Base-by-base conservation (phyloP, 2,888 invertebrate species). In the Micoletzkya japonica region DNA sequence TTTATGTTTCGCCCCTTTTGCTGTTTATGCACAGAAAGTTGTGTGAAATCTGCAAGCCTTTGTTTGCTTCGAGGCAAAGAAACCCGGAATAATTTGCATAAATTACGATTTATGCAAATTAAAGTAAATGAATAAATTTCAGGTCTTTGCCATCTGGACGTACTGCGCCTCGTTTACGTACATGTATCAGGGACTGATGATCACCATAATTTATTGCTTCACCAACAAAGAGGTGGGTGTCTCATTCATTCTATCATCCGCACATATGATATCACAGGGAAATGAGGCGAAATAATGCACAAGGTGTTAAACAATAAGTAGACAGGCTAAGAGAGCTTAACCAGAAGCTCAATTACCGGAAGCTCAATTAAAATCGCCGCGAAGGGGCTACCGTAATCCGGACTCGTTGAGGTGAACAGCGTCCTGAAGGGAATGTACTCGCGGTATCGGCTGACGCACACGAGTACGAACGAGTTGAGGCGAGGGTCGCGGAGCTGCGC, bases 201-300 rank as follows among this genome's bases (percentile, higher is more conserved):
- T 88, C 52, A 85, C 88, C 20, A 80, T 88, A 49, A 83, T 88
- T 37, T 88, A 88, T 79, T 88, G 88, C 74, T 88, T 88, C 80
- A 85, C 87, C 6, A 88, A 88, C 74, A 86, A 86, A 72, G 88
- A 88, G 85, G 87, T 88, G 71, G 58, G 72, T 52, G 17, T 7
- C n/a, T 49, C n/a, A n/a, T n/a, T n/a, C n/a, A n/a, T n/a, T n/a
- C n/a, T n/a, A n/a, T n/a, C n/a, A 64, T 32, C 28, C 56, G 20
- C 2, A 17, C 49, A 20, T 28, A n/a, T n/a, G n/a, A n/a, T n/a
- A n/a, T n/a, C 44, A 39, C 10, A 7, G 44, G 44, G 44, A 39
- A 39, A 39, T 39, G 7, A 39, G 44, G 7, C 17, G 44, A 39
- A 39, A 44, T 3, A 26, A 26, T 58, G 50, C 32, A 20, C 26